Conservation (phyloP, 1,140 invertebrate genomes). For the Hyles euphorbiae region DNA sequence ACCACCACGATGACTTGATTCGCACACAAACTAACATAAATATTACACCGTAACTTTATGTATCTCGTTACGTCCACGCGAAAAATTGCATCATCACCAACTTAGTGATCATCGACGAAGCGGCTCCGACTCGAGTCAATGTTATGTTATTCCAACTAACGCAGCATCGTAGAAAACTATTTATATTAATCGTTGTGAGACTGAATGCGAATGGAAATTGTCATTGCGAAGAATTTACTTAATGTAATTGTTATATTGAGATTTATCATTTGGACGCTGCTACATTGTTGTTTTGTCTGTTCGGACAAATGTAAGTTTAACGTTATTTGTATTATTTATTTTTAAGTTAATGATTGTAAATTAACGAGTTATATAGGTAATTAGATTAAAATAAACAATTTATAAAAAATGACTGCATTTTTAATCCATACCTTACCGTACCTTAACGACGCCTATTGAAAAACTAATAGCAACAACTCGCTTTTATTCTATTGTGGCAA, state of each 20-base stretch:
- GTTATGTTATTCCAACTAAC: too few relatives aligned
- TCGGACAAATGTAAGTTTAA: slow-evolving; percentile 49
- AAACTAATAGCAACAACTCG: slow-evolving; percentile 14
- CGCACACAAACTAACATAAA: slow-evolving; percentile 34
- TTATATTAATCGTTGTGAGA: slow-evolving; percentile 7
- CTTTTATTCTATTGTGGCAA: too few relatives aligned
- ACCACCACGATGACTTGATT: slow-evolving; percentile 71
- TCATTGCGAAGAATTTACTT: slow-evolving; percentile 44
- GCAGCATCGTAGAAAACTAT: not conserved
- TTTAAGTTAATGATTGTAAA: slow-evolving; percentile 69
- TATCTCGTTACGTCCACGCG: slow-evolving; percentile 43
- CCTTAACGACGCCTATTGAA: slow-evolving; percentile 17
- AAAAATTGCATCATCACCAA: slow-evolving; percentile 24
- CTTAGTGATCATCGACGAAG: slow-evolving; percentile 8
- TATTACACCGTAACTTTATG: slow-evolving; percentile 36
- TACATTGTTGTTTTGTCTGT: slow-evolving; percentile 59
- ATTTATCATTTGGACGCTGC: slow-evolving; percentile 42
- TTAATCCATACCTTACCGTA: not conserved
- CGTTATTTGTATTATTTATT: slow-evolving; percentile 70
- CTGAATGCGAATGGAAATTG: slow-evolving; percentile 5
- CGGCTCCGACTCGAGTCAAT: slow-evolving; percentile 13
- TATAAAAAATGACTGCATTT: slow-evolving; percentile 27
- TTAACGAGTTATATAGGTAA: slow-evolving; percentile 65
- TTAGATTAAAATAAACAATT: slow-evolving; percentile 59
- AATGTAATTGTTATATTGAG: slow-evolving; percentile 42